Conservation (phyloP, 2,888 invertebrate genomes). For the Oxystoma pomonae region DNA sequence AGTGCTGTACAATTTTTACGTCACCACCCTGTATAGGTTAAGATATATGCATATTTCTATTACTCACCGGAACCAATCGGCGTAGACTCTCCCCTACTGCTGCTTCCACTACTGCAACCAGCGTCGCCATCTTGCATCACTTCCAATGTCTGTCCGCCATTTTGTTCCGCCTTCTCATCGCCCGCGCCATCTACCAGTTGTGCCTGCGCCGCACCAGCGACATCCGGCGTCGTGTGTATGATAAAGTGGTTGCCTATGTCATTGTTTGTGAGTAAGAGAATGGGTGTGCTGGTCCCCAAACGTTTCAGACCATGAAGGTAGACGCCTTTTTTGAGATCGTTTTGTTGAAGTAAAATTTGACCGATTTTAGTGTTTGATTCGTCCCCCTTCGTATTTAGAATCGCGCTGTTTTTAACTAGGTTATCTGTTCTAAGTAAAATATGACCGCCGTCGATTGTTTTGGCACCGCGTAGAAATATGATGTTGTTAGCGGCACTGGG, state of each 20-base stretch:
- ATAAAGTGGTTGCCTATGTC: slow-evolving; percentile 38
- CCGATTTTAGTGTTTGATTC: slow-evolving; percentile 33
- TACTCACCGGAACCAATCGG: slow-evolving; percentile 44
- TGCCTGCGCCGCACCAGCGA: slow-evolving; percentile 25
- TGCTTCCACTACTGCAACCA: slow-evolving; percentile 29
- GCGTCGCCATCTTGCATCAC: slow-evolving; percentile 35
- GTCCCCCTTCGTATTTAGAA: slow-evolving; percentile 36
- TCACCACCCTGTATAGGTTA: too few species aligned
- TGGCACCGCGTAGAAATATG: slow-evolving; percentile 41
- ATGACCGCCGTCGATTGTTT: slow-evolving; percentile 39
- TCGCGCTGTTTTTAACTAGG: slow-evolving; percentile 34
- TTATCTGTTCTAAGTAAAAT: slow-evolving; percentile 41
- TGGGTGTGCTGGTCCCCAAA: slow-evolving; percentile 39
- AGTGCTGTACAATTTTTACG: too few species aligned
- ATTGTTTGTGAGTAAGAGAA: slow-evolving; percentile 42
- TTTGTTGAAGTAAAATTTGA: slow-evolving; percentile 44
- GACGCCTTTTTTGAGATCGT: slow-evolving; percentile 42
- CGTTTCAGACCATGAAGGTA: slow-evolving; percentile 45
- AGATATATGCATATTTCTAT: too few species aligned
- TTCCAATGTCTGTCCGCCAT: slow-evolving; percentile 12
- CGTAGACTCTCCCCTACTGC: slow-evolving; percentile 35
- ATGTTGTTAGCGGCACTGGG: slow-evolving; percentile 39
- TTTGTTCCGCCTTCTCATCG: slow-evolving; percentile 24
- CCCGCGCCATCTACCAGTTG: slow-evolving; percentile 31
- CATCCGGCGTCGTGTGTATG: slow-evolving; percentile 41